Base-by-base conservation (phyloP, 1,140 invertebrate species). In the Chionoecetes opilio region DNA sequence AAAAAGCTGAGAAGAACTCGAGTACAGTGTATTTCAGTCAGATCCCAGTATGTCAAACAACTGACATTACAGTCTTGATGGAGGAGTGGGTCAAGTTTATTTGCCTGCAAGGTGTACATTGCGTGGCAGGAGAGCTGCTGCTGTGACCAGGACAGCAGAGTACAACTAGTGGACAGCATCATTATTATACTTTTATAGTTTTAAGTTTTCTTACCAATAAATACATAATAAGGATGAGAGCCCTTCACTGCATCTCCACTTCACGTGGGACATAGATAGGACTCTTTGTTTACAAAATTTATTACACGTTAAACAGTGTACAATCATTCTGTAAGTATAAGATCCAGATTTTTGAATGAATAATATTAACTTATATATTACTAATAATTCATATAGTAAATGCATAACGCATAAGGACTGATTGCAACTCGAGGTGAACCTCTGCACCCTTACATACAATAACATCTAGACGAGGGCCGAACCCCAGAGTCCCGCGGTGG, bases 271-370 rank as follows among this genome's bases (percentile, higher is more conserved):
- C 63, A 75, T 75, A 75, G 63, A 75, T 75, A 75, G 26, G 0
- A 75, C 63, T 26, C 9, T 75, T 93, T 96, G 95, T 96, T 96
- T 96, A 96, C 93, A 96, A 96, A 96, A 96, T 96, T 96, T 96
- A 96, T 96, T 96, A 96, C 95, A 96, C 93, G 85, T 92, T 95
- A 95, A 94, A 94, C 95, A 96, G 95, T 96, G 95, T 96, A 96
- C 95, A 96, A 96, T 96, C 95, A 96, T 96, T 94, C 91, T 94
- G 94, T 95, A 93, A 95, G 94, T 95, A 95, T 93, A 93, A 95
- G 94, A 93, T 93, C 94, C 94, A 95, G 92, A 95, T 95, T 85
- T 86, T 53, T 46, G 89, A 38, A 75, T 93, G 87, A 95, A 95
- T 95, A 95, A 92, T 95, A 95, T 95, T 95, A 95, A 95, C 94